These are phyloP conservation scores for Ypsolopha sequella DNA, from an alignment of 2,888 invertebrate genomes.

Conservation along the genomic window DNA sequence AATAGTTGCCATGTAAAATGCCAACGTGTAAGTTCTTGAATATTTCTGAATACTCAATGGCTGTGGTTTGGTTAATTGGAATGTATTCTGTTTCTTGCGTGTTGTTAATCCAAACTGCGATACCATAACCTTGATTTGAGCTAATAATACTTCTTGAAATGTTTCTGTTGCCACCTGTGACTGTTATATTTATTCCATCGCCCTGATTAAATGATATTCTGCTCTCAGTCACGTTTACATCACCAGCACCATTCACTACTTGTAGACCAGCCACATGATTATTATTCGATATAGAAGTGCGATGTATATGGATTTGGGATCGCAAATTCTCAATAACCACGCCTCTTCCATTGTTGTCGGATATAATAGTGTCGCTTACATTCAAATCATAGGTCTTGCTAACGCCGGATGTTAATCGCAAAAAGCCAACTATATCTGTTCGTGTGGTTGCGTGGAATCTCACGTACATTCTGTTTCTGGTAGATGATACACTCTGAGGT, in stretches of 20 bases:
- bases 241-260: constrained; percentile 91
- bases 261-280: constrained; percentile 93
- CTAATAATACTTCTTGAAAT: constrained; percentile 88
- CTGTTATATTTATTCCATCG: constrained; percentile 96
- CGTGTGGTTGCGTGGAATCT: constrained; percentile 81
- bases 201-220: constrained; percentile 91
- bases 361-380: constrained; percentile 85
- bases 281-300: constrained; percentile 87
- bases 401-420: constrained; percentile 82
- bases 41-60: constrained; percentile 88
- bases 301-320: constrained; percentile 88
- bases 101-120: constrained; percentile 92
- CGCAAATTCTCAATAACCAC: constrained; percentile 92
- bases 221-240: constrained; percentile 93
- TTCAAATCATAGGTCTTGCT: constrained; percentile 89
- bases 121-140: constrained; percentile 89
- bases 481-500: constrained; percentile 90
- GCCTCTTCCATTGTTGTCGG: constrained; percentile 95
- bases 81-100: constrained; percentile 83
- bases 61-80: constrained; percentile 86
- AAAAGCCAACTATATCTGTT: constrained; percentile 80
- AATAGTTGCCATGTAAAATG: constrained; percentile 93
- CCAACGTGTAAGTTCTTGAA: constrained; percentile 90
- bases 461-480: constrained; percentile 83
- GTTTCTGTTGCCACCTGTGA: constrained; percentile 94